Conservation (phyloP, 2,888 invertebrate species). For the Drosophila quinaria region DNA sequence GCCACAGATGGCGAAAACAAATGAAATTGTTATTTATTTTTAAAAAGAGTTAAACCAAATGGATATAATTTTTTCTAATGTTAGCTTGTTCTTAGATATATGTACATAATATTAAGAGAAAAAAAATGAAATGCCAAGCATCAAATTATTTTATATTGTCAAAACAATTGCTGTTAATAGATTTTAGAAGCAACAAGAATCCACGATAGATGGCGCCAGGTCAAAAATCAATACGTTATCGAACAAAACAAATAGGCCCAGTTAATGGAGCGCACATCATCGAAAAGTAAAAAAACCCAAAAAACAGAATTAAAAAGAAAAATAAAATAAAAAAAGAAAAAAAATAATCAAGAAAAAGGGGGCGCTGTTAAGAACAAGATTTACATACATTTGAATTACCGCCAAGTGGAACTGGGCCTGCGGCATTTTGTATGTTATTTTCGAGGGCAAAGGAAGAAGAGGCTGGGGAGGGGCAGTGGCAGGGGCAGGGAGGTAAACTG, state of each 20-base stretch:
- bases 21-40: no score
- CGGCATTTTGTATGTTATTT: conserved; percentile 1
- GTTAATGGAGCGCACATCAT: conserved; percentile 12
- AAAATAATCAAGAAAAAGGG: conserved; percentile 4
- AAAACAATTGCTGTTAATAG: no score
- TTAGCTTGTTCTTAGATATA: no score
- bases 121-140: no score
- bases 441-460: background rate
- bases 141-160: no score
- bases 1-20: no score
- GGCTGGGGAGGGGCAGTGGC: background rate
- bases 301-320: conserved; percentile 16
- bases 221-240: background rate
- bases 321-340: background rate
- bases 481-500: conserved; percentile 2
- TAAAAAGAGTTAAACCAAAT: no score
- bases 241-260: conserved; percentile 8
- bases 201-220: conserved; percentile 4
- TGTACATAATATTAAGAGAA: no score
- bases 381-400: conserved; percentile 69
- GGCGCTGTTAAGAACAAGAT: conserved; percentile 62
- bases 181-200: no score
- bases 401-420: conserved; percentile 54
- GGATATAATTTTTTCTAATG: no score
- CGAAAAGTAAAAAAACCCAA: background rate